Evolutionary conservation across 2,113 vertebrate genomes (phyloP).

Genomic region (Euleptes europaea): DNA sequence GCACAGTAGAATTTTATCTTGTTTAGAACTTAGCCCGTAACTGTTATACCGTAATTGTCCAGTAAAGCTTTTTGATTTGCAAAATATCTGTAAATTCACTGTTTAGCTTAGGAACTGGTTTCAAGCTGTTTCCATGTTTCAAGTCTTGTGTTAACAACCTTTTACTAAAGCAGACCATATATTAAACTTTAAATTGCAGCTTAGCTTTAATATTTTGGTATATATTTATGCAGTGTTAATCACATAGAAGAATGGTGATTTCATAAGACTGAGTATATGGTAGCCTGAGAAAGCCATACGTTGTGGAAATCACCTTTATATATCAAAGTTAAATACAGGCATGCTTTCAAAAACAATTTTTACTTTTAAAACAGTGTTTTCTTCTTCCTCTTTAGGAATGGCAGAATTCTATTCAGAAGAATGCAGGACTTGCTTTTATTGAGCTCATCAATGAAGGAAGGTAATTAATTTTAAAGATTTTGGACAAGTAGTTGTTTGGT

Average conservation of each 20-base stretch:
- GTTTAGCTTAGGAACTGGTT: background rate
- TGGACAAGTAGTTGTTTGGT: constrained; percentile 55
- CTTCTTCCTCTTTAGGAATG: constrained; percentile 87
- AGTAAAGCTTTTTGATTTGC: background rate
- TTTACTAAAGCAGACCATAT: background rate
- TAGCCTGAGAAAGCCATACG: background rate
- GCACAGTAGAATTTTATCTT: background rate
- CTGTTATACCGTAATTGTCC: background rate
- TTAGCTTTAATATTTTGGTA: background rate
- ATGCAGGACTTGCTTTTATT: constrained; percentile 96
- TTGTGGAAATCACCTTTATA: constrained; percentile 4
- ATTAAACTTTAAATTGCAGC: background rate
- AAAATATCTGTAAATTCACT: background rate
- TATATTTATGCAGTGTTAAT: background rate
- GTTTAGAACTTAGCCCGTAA: background rate
- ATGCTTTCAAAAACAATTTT: constrained; percentile 40
- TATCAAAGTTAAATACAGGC: constrained; percentile 36
- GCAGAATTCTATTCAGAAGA: constrained; percentile 99
- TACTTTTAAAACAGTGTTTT: constrained; percentile 59
- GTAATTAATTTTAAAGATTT: constrained; percentile 80
- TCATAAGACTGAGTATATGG: background rate
- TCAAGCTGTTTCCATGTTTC: background rate
- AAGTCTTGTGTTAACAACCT: background rate
- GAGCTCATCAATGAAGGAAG: constrained; percentile 99
- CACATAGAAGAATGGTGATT: background rate